A percentile compares a stretch with the other conserved stretches of the same genome.
Conservation (phyloP, 2,113 vertebrate species). For the Orycteropus afer region DNA sequence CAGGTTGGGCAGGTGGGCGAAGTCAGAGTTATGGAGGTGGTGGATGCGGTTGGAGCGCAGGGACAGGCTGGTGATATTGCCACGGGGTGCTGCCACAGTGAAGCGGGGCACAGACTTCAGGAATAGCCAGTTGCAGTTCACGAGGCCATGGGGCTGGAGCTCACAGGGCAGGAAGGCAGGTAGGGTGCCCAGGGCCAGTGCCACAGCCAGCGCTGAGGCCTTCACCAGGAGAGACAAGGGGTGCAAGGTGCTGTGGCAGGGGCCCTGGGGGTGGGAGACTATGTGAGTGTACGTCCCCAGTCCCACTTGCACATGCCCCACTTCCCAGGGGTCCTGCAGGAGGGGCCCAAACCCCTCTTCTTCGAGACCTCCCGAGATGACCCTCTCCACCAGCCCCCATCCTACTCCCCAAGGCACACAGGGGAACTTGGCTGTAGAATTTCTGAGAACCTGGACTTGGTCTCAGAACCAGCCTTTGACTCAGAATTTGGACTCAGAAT, state of each 20-base stretch:
- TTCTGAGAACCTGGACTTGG: background rate
- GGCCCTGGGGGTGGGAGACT: background rate
- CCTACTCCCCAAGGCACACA: rapidly evolving
- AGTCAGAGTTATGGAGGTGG: constrained; percentile 61
- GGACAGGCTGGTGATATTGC: constrained; percentile 68
- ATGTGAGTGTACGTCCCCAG: background rate
- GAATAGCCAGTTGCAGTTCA: constrained; percentile 76
- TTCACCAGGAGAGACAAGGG: constrained; percentile 53
- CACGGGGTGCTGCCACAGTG: rapidly evolving
- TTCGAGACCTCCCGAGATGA: background rate
- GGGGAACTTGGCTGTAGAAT: background rate
- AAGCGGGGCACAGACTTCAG: constrained; percentile 75
- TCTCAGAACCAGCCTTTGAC: background rate
- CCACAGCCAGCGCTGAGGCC: background rate
- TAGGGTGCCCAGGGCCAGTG: constrained; percentile 48
- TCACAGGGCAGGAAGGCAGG: constrained; percentile 80
- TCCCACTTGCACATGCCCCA: background rate
- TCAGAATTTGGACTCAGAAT: background rate
- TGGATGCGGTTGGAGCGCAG: constrained; percentile 75
- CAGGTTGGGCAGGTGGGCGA: constrained; percentile 56
- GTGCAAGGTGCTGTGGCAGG: background rate
- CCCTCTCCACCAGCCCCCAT: background rate
- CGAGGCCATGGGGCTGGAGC: background rate
- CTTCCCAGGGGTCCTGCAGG: background rate
- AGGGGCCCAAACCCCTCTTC: background rate